phyloP scores from a whole-genome alignment of 2,888 invertebrate genomes.

The Lamproptera curius region DNA sequence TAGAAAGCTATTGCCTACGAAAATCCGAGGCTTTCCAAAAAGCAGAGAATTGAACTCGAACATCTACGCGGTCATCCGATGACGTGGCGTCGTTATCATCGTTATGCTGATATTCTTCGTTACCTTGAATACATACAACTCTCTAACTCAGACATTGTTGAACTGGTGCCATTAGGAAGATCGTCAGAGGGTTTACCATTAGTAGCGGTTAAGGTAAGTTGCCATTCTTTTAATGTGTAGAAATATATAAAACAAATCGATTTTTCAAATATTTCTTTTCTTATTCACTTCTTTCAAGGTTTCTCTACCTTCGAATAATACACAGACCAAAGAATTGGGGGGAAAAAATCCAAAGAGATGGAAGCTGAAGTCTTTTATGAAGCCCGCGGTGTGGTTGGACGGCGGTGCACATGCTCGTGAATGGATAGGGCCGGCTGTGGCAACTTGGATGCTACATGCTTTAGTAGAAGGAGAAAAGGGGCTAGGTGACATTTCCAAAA shows the following conservation, averaged over 20 bases:
- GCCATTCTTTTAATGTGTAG: conserved; percentile 1
- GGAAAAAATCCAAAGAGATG: conserved; percentile 58
- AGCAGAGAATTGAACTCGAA: conserved; percentile 78
- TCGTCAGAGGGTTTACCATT: conserved; percentile 85
- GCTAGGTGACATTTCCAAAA: conserved; percentile 47
- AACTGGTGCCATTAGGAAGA: conserved; percentile 83
- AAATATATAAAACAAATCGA: too few species aligned
- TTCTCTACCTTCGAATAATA: conserved; percentile 54
- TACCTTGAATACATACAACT: conserved; percentile 83
- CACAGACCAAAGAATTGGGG: conserved; percentile 32
- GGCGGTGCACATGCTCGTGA: conserved; percentile 87
- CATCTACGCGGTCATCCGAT: conserved; percentile 79
- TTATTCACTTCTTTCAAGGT: conserved; percentile 38
- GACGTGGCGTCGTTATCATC: conserved; percentile 86
- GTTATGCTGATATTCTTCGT: conserved; percentile 82
- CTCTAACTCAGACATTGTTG: conserved; percentile 81
- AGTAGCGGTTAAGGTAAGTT: conserved; percentile 81
- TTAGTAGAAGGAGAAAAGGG: conserved; percentile 80
- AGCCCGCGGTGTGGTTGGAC: conserved; percentile 89
- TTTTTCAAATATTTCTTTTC: too few species aligned
- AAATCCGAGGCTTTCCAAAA: conserved; percentile 81
- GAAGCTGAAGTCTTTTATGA: conserved; percentile 67
- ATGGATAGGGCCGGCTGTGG: conserved; percentile 89
- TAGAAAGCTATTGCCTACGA: conserved; percentile 83
- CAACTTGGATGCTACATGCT: conserved; percentile 84